A percentile compares a stretch with the other conserved stretches of the same genome.
These are phyloP conservation scores for Leptinotarsa defecta DNA, from an alignment of 1,140 invertebrate species.

Conservation along the genomic window DNA sequence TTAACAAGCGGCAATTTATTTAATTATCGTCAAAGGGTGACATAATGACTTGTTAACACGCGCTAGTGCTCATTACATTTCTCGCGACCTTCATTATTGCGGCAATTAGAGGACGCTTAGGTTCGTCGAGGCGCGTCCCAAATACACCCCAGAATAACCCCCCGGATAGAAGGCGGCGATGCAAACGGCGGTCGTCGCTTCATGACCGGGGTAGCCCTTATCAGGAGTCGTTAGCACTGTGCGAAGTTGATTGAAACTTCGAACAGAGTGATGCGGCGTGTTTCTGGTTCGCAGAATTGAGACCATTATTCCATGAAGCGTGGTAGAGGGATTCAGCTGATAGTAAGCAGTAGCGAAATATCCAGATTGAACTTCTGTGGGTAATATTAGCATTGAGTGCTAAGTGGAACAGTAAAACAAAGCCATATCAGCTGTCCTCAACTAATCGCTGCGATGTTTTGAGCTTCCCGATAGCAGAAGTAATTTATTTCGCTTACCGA, in stretches of 20 bases:
- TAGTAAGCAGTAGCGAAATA: too few relatives aligned
- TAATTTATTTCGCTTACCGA: too few relatives aligned
- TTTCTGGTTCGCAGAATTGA: too few relatives aligned
- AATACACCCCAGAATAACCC: neutral
- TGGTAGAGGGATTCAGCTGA: too few relatives aligned
- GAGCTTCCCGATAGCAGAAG: too few relatives aligned
- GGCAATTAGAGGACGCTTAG: conserved; percentile 17
- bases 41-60: conserved; percentile 28
- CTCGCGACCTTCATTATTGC: conserved; percentile 26
- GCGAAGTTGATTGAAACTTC: neutral
- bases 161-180: neutral
- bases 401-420: too few relatives aligned
- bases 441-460: too few relatives aligned
- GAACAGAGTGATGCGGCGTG: too few relatives aligned
- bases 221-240: neutral
- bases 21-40: conserved; percentile 24
- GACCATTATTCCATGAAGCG: too few relatives aligned
- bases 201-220: neutral
- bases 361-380: too few relatives aligned
- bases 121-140: conserved; percentile 3
- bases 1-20: conserved; percentile 25
- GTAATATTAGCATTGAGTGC: too few relatives aligned
- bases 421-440: too few relatives aligned
- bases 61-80: conserved; percentile 7
- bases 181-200: conserved; percentile 4